phyloP scores from a whole-genome alignment of 1,140 invertebrate genomes.

The Musca vetustissima region DNA sequence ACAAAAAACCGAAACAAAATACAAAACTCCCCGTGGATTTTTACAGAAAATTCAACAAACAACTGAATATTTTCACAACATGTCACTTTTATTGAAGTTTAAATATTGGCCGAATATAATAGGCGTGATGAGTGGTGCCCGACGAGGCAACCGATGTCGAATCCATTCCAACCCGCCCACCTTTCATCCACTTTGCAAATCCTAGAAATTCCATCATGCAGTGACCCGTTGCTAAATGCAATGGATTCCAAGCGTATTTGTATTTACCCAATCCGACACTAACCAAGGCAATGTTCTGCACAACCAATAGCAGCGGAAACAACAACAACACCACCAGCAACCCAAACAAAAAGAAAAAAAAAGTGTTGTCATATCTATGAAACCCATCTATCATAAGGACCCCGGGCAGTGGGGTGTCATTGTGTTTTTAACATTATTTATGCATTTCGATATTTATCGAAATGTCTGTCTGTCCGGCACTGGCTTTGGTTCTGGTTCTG shows the following conservation, averaged over 20 bases:
- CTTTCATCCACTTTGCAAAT: too few species aligned
- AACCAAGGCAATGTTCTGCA: too few species aligned
- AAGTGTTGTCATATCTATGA: constrained; percentile 20
- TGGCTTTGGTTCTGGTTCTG: not conserved
- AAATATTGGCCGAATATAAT: constrained; percentile 9
- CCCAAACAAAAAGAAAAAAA: not conserved
- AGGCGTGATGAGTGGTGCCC: too few species aligned
- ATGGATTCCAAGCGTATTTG: too few species aligned
- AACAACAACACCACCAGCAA: not conserved
- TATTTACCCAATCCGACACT: too few species aligned
- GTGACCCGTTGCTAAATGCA: too few species aligned
- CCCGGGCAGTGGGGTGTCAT: not conserved
- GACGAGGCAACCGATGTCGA: too few species aligned
- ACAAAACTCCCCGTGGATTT: too few species aligned
- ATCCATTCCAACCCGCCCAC: too few species aligned
- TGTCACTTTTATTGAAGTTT: constrained; percentile 14
- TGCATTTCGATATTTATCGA: constrained; percentile 27
- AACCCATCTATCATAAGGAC: constrained; percentile 3
- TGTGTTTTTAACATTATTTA: constrained; percentile 25
- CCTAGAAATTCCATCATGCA: too few species aligned
- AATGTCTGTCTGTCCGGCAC: constrained; percentile 13
- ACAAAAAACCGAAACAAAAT: not conserved
- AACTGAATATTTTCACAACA: constrained; percentile 15
- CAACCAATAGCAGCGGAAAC: too few species aligned
- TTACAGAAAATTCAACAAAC: not conserved